Base-by-base conservation (phyloP, 2,113 vertebrate species). In the Patagioenas fasciata region DNA sequence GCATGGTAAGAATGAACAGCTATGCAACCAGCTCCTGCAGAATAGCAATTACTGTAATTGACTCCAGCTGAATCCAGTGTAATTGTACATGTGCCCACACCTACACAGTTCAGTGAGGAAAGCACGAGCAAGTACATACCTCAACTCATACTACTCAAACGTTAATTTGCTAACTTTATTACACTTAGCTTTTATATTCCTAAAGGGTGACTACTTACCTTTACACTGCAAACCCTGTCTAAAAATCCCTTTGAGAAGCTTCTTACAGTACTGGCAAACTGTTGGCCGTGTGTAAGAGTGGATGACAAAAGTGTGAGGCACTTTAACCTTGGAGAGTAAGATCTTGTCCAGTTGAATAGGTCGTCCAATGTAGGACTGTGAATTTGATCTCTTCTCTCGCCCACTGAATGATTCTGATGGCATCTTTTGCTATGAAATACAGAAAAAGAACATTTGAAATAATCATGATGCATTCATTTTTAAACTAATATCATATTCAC, bases 261-360 rank as follows among this genome's bases (percentile, higher is more conserved):
- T 99, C 98, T 99, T 99, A 96, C 99, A 99, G 97, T 99, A 98
- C 98, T 99, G 99, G 97, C 99, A 99, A 77, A 99, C 98, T 0
- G 99, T 99, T 91, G 99, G 99, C 12, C 99, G 98, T 6, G 99
- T 99, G 96, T 99, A 99, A 19, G 99, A 99, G 96, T 99, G 99
- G 97, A 99, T 99, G 96, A 98, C 98, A 40, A 99, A 99, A 2
- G 99, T 99, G 97, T 99, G 99, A 7, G 99, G 99, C 88, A 99
- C 99, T 98, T 99, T 99, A 66, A 99, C 99, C 95, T 99, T 99
- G 18, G 99, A 99, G 95, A 99, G 96, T 72, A 99, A 95, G 84
- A 99, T 98, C 98, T 99, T 99, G 97, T 99, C 99, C 11, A 99
- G 98, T 40, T 99, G 98, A 85, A 99, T 99, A 36, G 99, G 99